Conservation (phyloP, 2,888 invertebrate genomes). For the Cybosia mesomella region DNA sequence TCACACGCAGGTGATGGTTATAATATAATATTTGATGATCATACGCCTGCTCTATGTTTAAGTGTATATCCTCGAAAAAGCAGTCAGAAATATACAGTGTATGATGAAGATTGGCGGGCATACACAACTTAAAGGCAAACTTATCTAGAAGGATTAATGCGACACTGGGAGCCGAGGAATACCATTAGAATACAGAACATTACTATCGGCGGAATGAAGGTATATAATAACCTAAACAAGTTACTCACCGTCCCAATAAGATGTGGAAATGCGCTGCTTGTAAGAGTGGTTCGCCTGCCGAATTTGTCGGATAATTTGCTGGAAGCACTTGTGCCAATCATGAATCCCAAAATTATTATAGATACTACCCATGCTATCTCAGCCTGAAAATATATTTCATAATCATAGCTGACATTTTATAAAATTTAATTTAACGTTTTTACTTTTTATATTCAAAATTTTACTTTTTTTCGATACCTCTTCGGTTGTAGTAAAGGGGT, state of each 20-base stretch:
- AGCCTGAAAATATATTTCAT: background rate
- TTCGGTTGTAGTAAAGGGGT: too few species aligned
- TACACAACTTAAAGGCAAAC: too few species aligned
- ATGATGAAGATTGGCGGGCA: background rate
- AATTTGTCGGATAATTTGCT: slow-evolving; percentile 62
- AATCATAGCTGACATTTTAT: background rate
- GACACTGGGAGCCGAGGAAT: too few species aligned
- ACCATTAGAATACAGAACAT: too few species aligned
- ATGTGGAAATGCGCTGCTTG: slow-evolving; percentile 66
- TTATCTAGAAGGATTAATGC: background rate
- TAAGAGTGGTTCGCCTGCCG: slow-evolving; percentile 66
- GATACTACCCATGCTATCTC: slow-evolving; percentile 71
- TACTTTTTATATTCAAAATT: too few species aligned
- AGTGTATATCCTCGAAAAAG: background rate
- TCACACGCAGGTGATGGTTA: too few species aligned
- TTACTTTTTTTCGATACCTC: too few species aligned
- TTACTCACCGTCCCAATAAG: slow-evolving; percentile 59
- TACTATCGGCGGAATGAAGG: too few species aligned
- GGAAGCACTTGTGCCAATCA: slow-evolving; percentile 63
- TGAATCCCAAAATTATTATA: slow-evolving; percentile 27
- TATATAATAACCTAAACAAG: background rate
- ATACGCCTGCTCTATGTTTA: too few species aligned
- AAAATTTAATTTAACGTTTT: too few species aligned
- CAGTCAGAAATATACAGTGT: background rate
- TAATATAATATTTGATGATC: too few species aligned